Percentiles rank a stretch among this genome's conserved stretches.
phyloP scores from a whole-genome alignment of 2,113 vertebrate genomes.

The Lepisosteus osseus region DNA sequence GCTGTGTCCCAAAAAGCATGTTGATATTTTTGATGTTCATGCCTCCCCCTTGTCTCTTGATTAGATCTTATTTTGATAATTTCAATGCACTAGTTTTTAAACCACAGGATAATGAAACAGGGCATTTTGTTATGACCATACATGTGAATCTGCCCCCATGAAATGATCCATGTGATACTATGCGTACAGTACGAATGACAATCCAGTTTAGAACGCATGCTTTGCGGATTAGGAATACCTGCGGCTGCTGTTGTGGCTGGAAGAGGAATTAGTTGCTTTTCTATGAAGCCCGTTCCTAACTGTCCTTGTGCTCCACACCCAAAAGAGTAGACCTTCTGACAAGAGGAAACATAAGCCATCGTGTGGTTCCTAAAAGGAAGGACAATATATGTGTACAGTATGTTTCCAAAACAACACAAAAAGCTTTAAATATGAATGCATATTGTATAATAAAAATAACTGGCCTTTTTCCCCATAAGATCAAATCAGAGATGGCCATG shows the following conservation, averaged over 20 bases:
- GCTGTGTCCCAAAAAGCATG: too few species aligned
- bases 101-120: too few species aligned
- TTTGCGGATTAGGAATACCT: not conserved
- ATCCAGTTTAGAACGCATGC: not conserved
- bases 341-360: slow-evolving; percentile 10
- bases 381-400: not conserved
- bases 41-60: too few species aligned
- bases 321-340: slow-evolving; percentile 17
- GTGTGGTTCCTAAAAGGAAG: slow-evolving; percentile 20
- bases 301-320: slow-evolving; percentile 13
- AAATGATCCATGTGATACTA: too few species aligned
- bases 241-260: slow-evolving; percentile 26
- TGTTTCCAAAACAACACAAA: not conserved
- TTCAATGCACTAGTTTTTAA: too few species aligned
- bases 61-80: too few species aligned
- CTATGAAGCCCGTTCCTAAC: slow-evolving; percentile 14
- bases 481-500: not conserved
- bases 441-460: too few species aligned
- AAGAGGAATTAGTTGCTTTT: slow-evolving; percentile 41
- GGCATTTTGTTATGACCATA: too few species aligned
- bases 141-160: too few species aligned
- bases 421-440: not conserved
- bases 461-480: not conserved
- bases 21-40: too few species aligned
- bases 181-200: not conserved